A percentile compares a stretch with the other conserved stretches of the same genome.
Evolutionary conservation across 1,140 invertebrate species (phyloP).

Genomic region (Drosophila kepulauana): DNA sequence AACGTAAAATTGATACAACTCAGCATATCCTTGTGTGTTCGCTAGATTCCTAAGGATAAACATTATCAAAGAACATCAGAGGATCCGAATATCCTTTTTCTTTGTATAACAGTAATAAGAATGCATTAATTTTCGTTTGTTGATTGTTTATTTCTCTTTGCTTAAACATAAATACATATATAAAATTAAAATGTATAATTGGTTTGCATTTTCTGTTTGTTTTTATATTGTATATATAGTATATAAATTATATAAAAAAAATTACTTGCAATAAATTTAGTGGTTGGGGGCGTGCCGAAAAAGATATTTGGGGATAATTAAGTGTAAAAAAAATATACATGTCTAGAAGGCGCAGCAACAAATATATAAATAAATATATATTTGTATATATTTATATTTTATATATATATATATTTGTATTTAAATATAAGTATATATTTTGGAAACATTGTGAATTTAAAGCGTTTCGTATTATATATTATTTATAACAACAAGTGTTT

Average conservation of each 20-base stretch:
- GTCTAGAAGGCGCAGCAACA: slow-evolving; percentile 7
- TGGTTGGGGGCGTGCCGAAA: background rate
- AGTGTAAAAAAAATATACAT: slow-evolving; percentile 21
- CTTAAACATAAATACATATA: slow-evolving; percentile 27
- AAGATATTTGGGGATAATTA: background rate
- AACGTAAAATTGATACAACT: no score
- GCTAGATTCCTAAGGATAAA: no score
- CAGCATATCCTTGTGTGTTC: no score
- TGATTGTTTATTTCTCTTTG: background rate
- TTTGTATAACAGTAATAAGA: slow-evolving; percentile 34
- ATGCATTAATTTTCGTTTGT: slow-evolving; percentile 26
- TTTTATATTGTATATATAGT: slow-evolving; percentile 23
- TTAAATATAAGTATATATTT: slow-evolving; percentile 19
- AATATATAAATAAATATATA: slow-evolving; percentile 3
- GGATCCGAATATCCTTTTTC: background rate
- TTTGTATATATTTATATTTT: slow-evolving; percentile 1
- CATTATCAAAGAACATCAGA: no score
- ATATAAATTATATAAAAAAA: slow-evolving; percentile 48
- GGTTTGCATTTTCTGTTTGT: slow-evolving; percentile 20
- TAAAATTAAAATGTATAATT: slow-evolving; percentile 38
- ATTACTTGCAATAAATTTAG: slow-evolving; percentile 19
- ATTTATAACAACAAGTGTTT: slow-evolving; percentile 35
- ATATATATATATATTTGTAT: slow-evolving; percentile 2
- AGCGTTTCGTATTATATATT: slow-evolving; percentile 38
- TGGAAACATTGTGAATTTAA: slow-evolving; percentile 48